Conservation (phyloP, 2,113 vertebrate genomes). For the Plestiodon gilberti region DNA sequence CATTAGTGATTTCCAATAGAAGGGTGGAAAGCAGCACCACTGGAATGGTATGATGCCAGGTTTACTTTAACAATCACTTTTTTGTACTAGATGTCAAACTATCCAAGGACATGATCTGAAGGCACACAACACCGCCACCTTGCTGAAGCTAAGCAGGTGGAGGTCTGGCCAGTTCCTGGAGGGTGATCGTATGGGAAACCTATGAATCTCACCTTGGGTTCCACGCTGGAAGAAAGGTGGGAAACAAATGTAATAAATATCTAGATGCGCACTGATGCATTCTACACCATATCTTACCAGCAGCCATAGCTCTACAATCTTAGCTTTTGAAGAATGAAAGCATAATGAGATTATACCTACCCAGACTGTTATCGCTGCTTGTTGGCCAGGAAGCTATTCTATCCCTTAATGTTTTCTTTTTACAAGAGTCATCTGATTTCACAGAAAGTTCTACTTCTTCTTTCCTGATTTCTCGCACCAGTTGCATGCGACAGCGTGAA, state of each 20-base stretch:
- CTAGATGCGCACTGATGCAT: background rate
- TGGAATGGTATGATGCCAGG: background rate
- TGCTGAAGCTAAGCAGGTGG: no score
- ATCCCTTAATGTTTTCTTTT: constrained; percentile 75
- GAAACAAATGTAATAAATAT: background rate
- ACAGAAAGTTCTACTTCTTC: constrained; percentile 82
- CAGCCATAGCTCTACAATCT: background rate
- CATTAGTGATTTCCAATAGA: no score
- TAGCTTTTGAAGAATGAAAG: background rate
- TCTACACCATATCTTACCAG: background rate
- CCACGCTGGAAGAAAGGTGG: no score
- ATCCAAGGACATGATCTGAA: no score
- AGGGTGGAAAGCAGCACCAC: background rate
- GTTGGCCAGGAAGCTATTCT: constrained; percentile 80
- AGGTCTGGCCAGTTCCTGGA: no score
- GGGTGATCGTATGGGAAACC: no score
- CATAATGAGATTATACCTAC: constrained; percentile 70
- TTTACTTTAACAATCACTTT: background rate
- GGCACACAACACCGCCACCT: no score
- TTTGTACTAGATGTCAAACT: background rate
- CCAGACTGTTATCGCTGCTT: constrained; percentile 83
- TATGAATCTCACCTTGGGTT: no score
- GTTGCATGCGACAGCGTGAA: constrained; percentile 80
- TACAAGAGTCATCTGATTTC: constrained; percentile 72
- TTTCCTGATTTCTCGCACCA: constrained; percentile 83